Evolutionary conservation across 2,113 vertebrate species (phyloP).

Genomic region (Chitala chitala): DNA sequence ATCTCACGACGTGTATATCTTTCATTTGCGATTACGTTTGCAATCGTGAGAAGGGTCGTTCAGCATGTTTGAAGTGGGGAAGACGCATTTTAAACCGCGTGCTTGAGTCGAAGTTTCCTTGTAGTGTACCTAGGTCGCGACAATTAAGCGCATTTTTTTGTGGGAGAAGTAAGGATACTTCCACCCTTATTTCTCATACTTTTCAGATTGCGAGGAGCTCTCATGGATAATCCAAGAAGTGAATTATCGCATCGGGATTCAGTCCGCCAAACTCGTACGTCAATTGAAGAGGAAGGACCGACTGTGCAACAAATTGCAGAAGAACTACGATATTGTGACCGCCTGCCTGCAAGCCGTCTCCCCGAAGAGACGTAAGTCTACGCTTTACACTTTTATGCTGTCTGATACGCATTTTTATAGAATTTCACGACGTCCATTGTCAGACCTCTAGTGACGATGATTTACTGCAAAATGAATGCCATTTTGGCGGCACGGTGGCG

Average conservation of each 20-base stretch:
- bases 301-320: slow-evolving; percentile 78
- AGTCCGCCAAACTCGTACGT: slow-evolving; percentile 83
- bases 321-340: slow-evolving; percentile 86
- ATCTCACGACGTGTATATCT: no score
- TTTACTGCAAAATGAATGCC: no score
- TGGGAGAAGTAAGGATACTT: background rate
- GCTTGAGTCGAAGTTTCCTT: no score
- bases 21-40: no score
- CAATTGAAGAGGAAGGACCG: slow-evolving; percentile 86
- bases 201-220: slow-evolving; percentile 71
- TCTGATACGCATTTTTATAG: no score
- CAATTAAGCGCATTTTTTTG: no score
- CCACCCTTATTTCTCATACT: background rate
- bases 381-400: background rate
- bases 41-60: no score
- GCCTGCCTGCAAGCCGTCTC: slow-evolving; percentile 92
- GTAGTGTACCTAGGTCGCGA: no score
- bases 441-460: background rate
- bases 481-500: no score
- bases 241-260: slow-evolving; percentile 73
- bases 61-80: no score
- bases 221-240: slow-evolving; percentile 75
- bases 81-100: no score
- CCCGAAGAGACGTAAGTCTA: slow-evolving; percentile 84
- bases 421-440: no score